Conservation (phyloP, 1,140 invertebrate species). For the Drosophila tropicalis region DNA sequence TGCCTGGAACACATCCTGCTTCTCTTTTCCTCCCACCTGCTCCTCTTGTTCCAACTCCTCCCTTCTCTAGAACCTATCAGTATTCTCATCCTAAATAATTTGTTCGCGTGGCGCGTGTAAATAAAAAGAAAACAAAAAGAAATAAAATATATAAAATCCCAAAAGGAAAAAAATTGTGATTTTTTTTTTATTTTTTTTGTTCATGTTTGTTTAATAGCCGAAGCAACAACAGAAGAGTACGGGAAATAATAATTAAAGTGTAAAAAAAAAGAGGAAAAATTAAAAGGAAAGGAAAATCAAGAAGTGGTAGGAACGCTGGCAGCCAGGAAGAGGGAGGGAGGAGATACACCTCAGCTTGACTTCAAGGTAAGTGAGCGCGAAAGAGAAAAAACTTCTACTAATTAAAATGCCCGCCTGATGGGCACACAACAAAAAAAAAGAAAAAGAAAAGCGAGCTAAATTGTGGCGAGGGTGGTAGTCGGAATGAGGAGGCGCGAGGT, state of each 20-base stretch:
- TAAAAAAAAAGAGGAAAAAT: constrained; percentile 1
- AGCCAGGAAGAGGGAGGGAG: neutral
- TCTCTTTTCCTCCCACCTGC: neutral
- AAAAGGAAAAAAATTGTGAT: neutral
- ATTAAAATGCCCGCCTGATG: constrained; percentile 37
- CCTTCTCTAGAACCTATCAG: neutral
- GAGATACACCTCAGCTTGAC: constrained; percentile 29
- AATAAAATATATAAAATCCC: neutral
- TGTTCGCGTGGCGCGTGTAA: constrained; percentile 25
- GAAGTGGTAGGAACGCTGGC: neutral
- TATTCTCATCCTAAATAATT: constrained; percentile 9
- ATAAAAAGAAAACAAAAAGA: constrained; percentile 20
- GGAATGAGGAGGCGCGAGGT: neutral
- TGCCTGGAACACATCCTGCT: constrained; percentile 3
- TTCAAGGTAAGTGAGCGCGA: constrained; percentile 38
- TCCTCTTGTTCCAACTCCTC: neutral
- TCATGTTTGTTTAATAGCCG: constrained; percentile 7
- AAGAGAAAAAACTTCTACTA: constrained; percentile 35
- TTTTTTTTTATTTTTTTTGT: constrained; percentile 21
- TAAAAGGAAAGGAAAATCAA: neutral
- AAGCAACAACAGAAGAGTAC: neutral
- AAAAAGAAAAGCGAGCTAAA: neutral
- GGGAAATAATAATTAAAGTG: constrained; percentile 1
- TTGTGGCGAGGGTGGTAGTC: neutral
- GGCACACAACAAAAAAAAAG: neutral